phyloP scores from a whole-genome alignment of 2,888 invertebrate genomes.

The Lydus trimaculatus region DNA sequence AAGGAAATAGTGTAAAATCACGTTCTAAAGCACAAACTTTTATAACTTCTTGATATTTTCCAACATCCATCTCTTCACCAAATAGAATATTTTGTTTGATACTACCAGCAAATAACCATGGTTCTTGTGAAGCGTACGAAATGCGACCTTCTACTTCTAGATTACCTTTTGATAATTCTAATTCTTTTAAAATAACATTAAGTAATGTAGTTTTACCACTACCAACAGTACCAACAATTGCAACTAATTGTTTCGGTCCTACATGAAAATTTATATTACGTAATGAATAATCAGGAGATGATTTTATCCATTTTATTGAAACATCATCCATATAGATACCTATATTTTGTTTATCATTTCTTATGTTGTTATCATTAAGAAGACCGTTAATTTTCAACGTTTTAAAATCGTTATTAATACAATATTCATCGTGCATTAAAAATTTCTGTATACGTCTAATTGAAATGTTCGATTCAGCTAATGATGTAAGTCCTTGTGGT shows the following conservation, averaged over 20 bases:
- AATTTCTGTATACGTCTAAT: constrained; percentile 72
- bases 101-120: constrained; percentile 83
- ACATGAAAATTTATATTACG: constrained; percentile 70
- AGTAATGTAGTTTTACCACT: constrained; percentile 67
- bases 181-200: constrained; percentile 71
- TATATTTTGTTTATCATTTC: constrained; percentile 74
- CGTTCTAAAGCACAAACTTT: constrained; percentile 73
- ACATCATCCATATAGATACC: constrained; percentile 64
- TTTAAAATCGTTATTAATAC: constrained; percentile 58
- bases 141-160: constrained; percentile 72
- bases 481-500: constrained; percentile 69
- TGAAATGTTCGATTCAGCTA: constrained; percentile 80
- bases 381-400: neutral
- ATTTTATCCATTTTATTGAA: constrained; percentile 70
- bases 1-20: constrained; percentile 76
- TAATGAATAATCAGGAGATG: constrained; percentile 56
- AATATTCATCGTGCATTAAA: constrained; percentile 56
- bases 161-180: constrained; percentile 70
- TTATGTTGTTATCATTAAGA: constrained; percentile 60
- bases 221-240: constrained; percentile 70
- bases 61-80: constrained; percentile 75
- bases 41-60: constrained; percentile 71
- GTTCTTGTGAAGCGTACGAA: constrained; percentile 83
- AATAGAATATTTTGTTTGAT: constrained; percentile 92
- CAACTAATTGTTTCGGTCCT: constrained; percentile 65